Base-by-base conservation (phyloP, 2,113 vertebrate genomes). In the Circaetus cinerascens region DNA sequence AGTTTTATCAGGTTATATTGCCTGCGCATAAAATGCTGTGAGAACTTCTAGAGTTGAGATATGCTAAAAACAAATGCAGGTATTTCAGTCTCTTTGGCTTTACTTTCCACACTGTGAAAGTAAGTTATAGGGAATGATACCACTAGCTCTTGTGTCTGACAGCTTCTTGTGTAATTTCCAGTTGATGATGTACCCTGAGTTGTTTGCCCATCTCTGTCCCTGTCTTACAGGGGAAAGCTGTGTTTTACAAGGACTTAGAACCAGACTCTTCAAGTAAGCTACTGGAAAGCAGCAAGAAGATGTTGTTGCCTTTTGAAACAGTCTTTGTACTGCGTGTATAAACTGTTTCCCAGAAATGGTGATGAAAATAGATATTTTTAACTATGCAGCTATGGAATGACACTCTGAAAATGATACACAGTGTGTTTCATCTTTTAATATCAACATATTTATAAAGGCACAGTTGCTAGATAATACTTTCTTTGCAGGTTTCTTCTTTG, bases 291-390 rank as follows among this genome's bases (percentile, higher is more conserved):
- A 87, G 46, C 43, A 78, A 43, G 72, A 73, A 17, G 51, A 71
- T 2, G 1, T 29, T 43, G 8, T 36, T 92, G 51, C 73, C 60
- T 95, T 85, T 64, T 67, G 55, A 62, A 85, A 67, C 43, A 68
- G 48, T 69, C 23, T 86, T 84, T 87, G 40, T 86, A 29, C 68
- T 92, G 17, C 0, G 1, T 30, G 15, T 72, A 8, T 72, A 15
- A 91, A 78, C 56, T n/a, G 43, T 64, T 95, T 80, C 51, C 73
- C 51, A 82, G 91, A 91, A 93, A 75, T 81, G 60, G 27, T 91
- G 90, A 74, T 92, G 88, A 71, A 90, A 93, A 93, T 72, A 85
- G 60, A 3, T 83, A 81, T 67, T 89, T 96, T 91, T 81, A 91
- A 95, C 83, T 72, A 21, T 40, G 34, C 43, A 64, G 63, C 76